Evolutionary conservation across 2,113 vertebrate species (phyloP).

Genomic region (Corythoichthys intestinalis): DNA sequence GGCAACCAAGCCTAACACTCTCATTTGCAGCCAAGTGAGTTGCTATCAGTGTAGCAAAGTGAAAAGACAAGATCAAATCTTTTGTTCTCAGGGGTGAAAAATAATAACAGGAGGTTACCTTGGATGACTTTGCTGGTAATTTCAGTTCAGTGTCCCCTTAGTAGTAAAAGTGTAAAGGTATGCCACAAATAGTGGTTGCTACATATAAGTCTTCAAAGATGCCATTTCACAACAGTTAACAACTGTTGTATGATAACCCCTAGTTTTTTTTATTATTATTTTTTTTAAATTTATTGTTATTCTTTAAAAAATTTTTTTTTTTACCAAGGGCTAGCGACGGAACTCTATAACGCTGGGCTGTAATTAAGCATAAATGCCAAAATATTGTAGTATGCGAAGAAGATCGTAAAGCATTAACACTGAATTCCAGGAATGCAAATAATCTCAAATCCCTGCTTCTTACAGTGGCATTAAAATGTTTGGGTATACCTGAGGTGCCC

Average conservation of each 20-base stretch:
- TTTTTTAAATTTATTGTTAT: too few species aligned
- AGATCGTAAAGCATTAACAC: not conserved
- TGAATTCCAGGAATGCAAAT: not conserved
- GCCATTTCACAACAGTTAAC: not conserved
- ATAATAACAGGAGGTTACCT: not conserved
- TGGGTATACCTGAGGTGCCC: too few species aligned
- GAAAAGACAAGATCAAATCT: constrained; percentile 4
- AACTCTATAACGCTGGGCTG: not conserved
- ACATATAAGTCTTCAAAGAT: not conserved
- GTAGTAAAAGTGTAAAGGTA: not conserved
- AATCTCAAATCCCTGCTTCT: not conserved
- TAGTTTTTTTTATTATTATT: too few species aligned
- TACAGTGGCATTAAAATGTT: too few species aligned
- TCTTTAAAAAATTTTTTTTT: too few species aligned
- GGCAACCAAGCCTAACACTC: constrained; percentile 25
- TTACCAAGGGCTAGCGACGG: too few species aligned
- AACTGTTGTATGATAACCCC: not conserved
- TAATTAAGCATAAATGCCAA: not conserved
- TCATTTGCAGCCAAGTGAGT: constrained; percentile 11
- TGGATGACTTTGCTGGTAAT: not conserved
- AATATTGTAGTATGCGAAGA: not conserved
- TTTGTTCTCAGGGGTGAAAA: constrained; percentile 4
- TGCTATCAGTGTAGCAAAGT: constrained; percentile 8
- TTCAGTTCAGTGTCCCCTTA: not conserved
- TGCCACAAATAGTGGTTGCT: not conserved